Base-by-base conservation (phyloP, 2,113 vertebrate species). In the Cryptomyrus ogoouensis region DNA sequence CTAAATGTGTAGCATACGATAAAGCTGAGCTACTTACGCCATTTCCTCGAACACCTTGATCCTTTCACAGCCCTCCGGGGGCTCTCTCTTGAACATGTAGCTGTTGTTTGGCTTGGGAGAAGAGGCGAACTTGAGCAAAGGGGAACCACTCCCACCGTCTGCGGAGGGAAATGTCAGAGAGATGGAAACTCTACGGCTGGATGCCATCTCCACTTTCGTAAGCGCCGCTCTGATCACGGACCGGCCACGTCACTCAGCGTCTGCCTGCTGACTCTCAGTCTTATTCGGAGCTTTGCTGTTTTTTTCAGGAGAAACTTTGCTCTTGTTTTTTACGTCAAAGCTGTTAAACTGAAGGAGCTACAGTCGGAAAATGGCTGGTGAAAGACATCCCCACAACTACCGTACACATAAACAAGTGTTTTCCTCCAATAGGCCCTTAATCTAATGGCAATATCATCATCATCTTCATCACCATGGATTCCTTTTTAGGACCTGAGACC, bases 71-170 rank as follows among this genome's bases (percentile, higher is more conserved):
- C 98, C 98, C 96, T 99, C 98, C 88, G 98, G 98, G 94, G 98
- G 98, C 94, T 99, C 98, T 88, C 98, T 97, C 96, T 99, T 99
- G 96, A 99, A 99, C 97, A 97, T 98, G 96, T 98, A 99, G 97
- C 98, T 99, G 98, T 99, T 99, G 97, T 99, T 99, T 90, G 98
- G 98, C 96, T 98, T 99, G 94, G 98, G 98, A 93, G 98, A 99
- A 87, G 98, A 98, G 94, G 98, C 97, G 92, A 98, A 98, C 96
- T 98, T 98, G 94, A 98, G 98, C 89, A 99, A 96, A 93, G 98
- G 98, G 95, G 98, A 99, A 94, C 96, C 97, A 96, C 97, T 98
- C 92, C 97, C 95, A 93, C 96, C 95, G 93, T 98, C 98, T 99
- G 97, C 92, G 96, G 97, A 97, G 93, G 94, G 8, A 96, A 24